These are phyloP conservation scores for Tautogolabrus adspersus DNA, from an alignment of 2,113 vertebrate genomes.

Conservation along the genomic window DNA sequence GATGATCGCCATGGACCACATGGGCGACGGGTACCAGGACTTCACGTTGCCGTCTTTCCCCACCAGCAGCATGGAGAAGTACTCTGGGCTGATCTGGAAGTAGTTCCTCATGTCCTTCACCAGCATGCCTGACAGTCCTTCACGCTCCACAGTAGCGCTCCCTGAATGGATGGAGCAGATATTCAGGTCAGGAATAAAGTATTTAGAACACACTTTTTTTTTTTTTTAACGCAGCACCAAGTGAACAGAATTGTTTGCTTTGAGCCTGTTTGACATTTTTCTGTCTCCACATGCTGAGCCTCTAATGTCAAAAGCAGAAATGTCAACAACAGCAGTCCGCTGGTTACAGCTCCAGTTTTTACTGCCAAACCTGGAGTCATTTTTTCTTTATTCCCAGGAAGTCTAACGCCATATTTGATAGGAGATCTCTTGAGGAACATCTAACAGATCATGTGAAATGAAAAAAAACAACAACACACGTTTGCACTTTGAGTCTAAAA, in stretches of 20 bases:
- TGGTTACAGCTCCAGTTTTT: slow-evolving; percentile 6
- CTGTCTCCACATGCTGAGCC: background rate
- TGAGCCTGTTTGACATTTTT: slow-evolving; percentile 18
- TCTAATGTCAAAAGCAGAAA: slow-evolving; percentile 20
- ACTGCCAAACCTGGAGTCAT: background rate
- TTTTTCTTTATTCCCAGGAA: background rate
- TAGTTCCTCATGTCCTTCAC: slow-evolving; percentile 98
- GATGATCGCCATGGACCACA: slow-evolving; percentile 99
- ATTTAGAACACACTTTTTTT: background rate
- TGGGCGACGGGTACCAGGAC: slow-evolving; percentile 98
- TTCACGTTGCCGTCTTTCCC: slow-evolving; percentile 99
- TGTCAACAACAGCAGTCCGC: background rate
- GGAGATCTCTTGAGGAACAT: slow-evolving; percentile 8
- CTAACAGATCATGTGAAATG: background rate
- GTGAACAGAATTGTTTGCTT: background rate
- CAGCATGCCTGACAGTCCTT: slow-evolving; percentile 89
- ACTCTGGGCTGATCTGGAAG: slow-evolving; percentile 97
- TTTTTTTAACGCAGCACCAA: background rate
- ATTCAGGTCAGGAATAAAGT: background rate
- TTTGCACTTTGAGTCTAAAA: no score
- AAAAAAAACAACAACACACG: no score
- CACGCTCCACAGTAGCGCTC: slow-evolving; percentile 92
- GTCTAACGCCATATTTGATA: background rate
- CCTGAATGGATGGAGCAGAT: slow-evolving; percentile 80
- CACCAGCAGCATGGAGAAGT: slow-evolving; percentile 99